Conservation (phyloP, 92 coral and sea anemone genomes). For the Zoanthus solanderi region DNA sequence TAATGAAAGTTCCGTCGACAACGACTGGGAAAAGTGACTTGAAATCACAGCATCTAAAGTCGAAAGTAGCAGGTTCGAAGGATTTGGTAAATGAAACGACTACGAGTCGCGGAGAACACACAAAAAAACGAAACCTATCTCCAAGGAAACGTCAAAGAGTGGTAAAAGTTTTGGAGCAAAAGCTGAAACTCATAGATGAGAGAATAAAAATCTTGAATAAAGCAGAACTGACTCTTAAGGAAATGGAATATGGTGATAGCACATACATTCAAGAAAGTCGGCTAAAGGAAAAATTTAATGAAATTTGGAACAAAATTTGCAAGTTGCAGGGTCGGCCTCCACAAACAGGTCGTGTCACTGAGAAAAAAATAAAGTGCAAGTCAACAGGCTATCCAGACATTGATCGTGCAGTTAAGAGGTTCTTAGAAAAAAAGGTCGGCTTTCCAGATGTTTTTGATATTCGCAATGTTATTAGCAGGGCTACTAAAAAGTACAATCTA, state of each 20-base stretch:
- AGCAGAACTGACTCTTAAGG: slow-evolving; percentile 91
- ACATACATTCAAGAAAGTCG: slow-evolving; percentile 84
- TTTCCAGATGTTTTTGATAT: slow-evolving; percentile 96
- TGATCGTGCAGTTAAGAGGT: slow-evolving; percentile 78
- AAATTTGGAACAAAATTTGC: slow-evolving; percentile 88
- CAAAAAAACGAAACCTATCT: slow-evolving; percentile 16
- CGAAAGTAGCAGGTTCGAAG: neutral
- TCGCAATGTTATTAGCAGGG: slow-evolving; percentile 63
- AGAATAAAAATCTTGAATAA: slow-evolving; percentile 80
- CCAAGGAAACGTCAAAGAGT: slow-evolving; percentile 67
- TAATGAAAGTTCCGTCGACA: neutral
- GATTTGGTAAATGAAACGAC: neutral
- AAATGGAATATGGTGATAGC: slow-evolving; percentile 87
- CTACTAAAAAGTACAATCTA: slow-evolving; percentile 74
- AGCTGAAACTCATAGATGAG: slow-evolving; percentile 66
- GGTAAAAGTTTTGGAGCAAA: slow-evolving; percentile 62
- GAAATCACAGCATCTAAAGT: neutral
- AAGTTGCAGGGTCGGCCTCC: slow-evolving; percentile 81
- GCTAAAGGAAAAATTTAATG: slow-evolving; percentile 78
- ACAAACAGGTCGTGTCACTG: slow-evolving; percentile 89
- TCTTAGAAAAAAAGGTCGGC: slow-evolving; percentile 66
- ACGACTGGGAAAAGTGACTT: neutral
- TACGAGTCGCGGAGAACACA: neutral
- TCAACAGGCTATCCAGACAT: slow-evolving; percentile 76
- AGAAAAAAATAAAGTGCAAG: slow-evolving; percentile 70